These are phyloP conservation scores for Cylindroiulus punctatus DNA, from an alignment of 2,888 invertebrate genomes.

Conservation along the genomic window DNA sequence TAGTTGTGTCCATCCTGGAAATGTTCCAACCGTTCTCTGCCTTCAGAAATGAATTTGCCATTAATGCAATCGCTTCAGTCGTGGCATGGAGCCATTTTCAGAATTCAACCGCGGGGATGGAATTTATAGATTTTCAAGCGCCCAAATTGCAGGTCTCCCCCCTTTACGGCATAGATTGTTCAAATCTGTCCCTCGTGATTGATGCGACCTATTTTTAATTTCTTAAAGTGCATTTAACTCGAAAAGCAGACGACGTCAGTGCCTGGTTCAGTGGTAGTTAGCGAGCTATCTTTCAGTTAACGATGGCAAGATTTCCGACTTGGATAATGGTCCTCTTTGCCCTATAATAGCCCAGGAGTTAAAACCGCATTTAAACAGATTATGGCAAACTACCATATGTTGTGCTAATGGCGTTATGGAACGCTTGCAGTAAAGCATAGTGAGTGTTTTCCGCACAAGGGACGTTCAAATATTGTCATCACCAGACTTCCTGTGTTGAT, in stretches of 20 bases:
- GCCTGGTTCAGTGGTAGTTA: background rate
- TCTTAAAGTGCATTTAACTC: background rate
- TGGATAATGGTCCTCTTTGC: background rate
- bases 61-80: slow-evolving; percentile 23
- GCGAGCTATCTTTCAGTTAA: background rate
- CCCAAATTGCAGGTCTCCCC: background rate
- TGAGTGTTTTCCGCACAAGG: too few species aligned
- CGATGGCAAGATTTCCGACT: background rate
- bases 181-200: background rate
- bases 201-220: slow-evolving; percentile 19
- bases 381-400: background rate
- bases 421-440: too few species aligned
- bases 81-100: slow-evolving; percentile 28
- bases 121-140: slow-evolving; percentile 3
- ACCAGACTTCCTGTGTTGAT: too few species aligned
- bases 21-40: background rate
- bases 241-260: background rate
- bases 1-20: background rate
- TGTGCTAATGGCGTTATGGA: background rate
- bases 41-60: slow-evolving; percentile 23
- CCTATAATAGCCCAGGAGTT: background rate
- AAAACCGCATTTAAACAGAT: background rate
- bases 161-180: background rate
- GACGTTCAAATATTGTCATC: too few species aligned
- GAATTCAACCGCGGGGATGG: background rate